A percentile compares a stretch with the other conserved stretches of the same genome.
phyloP scores from a whole-genome alignment of 2,797 vertebrate genomes.

The Myripristis murdjan region DNA sequence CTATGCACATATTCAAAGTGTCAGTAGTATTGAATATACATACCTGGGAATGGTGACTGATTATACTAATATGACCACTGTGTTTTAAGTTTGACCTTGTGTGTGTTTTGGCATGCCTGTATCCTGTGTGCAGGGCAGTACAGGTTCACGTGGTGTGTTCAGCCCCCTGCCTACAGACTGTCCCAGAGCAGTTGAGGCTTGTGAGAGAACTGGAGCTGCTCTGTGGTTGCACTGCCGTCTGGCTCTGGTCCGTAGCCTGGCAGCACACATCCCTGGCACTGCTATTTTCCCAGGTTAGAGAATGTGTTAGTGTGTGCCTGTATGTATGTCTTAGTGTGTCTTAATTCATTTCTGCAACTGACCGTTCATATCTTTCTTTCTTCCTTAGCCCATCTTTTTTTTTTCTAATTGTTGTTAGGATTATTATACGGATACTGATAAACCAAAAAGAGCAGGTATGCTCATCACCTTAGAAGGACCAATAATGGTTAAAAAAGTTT shows the following conservation, averaged over 20 bases:
- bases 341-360: not conserved
- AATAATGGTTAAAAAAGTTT: not conserved
- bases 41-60: too few species aligned
- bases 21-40: too few species aligned
- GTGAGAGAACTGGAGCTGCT: conserved; percentile 79
- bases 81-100: too few species aligned
- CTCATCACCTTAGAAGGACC: not conserved
- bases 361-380: too few species aligned
- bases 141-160: conserved; percentile 5
- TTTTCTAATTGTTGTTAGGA: too few species aligned
- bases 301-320: conserved; percentile 29
- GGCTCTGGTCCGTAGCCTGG: conserved; percentile 82
- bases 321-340: conserved; percentile 16
- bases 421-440: too few species aligned
- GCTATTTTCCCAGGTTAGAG: conserved; percentile 71
- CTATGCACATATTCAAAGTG: too few species aligned
- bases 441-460: not conserved
- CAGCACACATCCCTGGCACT: conserved; percentile 76
- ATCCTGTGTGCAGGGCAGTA: conserved; percentile 44
- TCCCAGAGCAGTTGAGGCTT: conserved; percentile 78
- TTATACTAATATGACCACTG: too few species aligned
- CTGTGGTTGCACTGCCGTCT: conserved; percentile 91
- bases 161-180: conserved; percentile 40
- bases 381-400: too few species aligned
- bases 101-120: not conserved